phyloP scores from a whole-genome alignment of 2,888 invertebrate species.

The Agriopis leucophaearia region DNA sequence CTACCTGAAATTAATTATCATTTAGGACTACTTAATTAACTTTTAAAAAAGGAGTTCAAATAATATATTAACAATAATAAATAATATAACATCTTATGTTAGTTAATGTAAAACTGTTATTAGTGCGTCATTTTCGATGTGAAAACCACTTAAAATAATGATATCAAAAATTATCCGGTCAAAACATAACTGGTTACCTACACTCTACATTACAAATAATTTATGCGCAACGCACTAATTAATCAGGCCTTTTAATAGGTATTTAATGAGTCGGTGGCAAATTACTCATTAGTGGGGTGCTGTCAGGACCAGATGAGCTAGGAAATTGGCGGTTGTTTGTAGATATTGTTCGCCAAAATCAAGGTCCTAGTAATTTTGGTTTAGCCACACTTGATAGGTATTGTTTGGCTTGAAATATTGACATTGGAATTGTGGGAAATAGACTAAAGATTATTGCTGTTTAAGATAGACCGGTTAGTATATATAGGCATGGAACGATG shows the following conservation, averaged over 20 bases:
- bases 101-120: too few relatives aligned
- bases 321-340: constrained; percentile 41
- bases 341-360: constrained; percentile 38
- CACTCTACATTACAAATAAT: constrained; percentile 6
- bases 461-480: too few relatives aligned
- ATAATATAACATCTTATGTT: too few relatives aligned
- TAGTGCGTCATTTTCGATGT: too few relatives aligned
- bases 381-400: constrained; percentile 19
- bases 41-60: too few relatives aligned
- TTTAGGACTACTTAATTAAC: too few relatives aligned
- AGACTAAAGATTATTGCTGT: not conserved
- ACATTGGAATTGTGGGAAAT: not conserved
- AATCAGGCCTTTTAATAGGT: constrained; percentile 31
- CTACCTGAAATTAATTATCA: too few relatives aligned
- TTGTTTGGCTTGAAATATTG: constrained; percentile 17
- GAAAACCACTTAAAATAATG: too few relatives aligned
- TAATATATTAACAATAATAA: too few relatives aligned
- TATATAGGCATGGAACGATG: too few relatives aligned
- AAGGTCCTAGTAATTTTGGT: constrained; percentile 29
- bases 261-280: constrained; percentile 37
- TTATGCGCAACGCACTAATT: constrained; percentile 11
- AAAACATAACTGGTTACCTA: too few relatives aligned
- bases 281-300: constrained; percentile 46
- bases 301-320: constrained; percentile 44
- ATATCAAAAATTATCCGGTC: not conserved